These are phyloP conservation scores for Didymodactylos carnosus DNA, from an alignment of 2,888 invertebrate species.

Conservation along the genomic window DNA sequence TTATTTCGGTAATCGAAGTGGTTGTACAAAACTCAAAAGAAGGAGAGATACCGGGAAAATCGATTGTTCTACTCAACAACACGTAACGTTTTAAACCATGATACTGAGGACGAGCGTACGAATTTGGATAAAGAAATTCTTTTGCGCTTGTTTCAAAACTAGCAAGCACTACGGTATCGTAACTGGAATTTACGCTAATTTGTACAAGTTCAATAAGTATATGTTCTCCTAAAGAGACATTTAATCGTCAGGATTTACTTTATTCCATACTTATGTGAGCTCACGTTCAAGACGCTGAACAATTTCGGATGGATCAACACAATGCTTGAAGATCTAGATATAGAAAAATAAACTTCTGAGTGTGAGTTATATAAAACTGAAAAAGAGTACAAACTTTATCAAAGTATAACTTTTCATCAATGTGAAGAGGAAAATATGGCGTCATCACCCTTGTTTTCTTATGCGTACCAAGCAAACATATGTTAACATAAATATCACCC, in stretches of 20 bases:
- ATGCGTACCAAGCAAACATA: not conserved
- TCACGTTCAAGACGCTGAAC: not conserved
- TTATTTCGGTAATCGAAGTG: not conserved
- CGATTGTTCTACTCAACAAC: not conserved
- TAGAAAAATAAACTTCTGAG: too few relatives aligned
- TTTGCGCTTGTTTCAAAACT: not conserved
- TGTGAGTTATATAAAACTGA: too few relatives aligned
- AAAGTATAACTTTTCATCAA: not conserved
- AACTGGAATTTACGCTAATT: not conserved
- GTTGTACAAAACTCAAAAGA: not conserved
- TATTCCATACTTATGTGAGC: not conserved
- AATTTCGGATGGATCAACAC: not conserved
- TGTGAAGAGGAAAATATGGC: not conserved
- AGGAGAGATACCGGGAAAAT: not conserved
- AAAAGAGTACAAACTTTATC: not conserved
- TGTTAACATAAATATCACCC: not conserved
- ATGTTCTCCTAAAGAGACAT: not conserved
- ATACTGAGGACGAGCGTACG: not conserved
- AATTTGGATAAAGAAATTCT: not conserved
- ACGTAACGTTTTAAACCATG: not conserved
- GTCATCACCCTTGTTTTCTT: not conserved
- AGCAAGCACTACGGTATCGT: not conserved
- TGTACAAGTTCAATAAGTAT: not conserved
- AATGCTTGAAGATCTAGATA: not conserved
- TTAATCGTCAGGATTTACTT: not conserved